Evolutionary conservation across 2,797 vertebrate species (phyloP), one percentile per base, ranked within the genome.

Genomic region (Sebastes taczanowskii): DNA sequence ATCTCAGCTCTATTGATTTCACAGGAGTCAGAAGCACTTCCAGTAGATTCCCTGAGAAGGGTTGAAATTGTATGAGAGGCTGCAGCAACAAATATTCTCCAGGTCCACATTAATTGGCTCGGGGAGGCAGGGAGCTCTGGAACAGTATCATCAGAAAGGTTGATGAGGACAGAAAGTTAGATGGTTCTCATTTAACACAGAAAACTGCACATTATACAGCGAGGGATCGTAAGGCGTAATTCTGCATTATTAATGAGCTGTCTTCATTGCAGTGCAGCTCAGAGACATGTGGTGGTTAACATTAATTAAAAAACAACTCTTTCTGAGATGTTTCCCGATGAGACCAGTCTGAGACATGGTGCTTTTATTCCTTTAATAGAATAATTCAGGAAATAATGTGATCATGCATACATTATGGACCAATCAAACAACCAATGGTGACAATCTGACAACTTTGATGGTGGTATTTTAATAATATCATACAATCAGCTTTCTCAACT

Each of bases 71-170:
- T 88, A 83, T 68, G 81, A 93, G 89, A 91, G 88, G 86, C 88
- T 88, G 80, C 86, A 80, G 92, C 86, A 80, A 80, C 86, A 90
- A 93, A 94, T 94, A 94, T 94, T 91, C 89, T 93, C 84, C 86
- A 71, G 89, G 90, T 91, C 90, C 86, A 73, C 91, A 87, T 95
- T 96, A 96, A 96, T 96, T 96, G 94, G 95, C 95, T 94, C 62
- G 14, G 87, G 92, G 93, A 92, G 91, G 87, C 89, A 91, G 89
- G 87, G 84, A 93, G 80, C 88, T 75, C 55, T 77, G 88, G 85
- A 93, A 93, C 82, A 88, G 84, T 74, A 86, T 91, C 89, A 90
- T 93, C 92, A 87, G 88, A 93, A 95, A 94, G 93, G 94, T 90
- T 95, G 95, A 95, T 87, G 90, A 94, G 94, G 94, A 95, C 87